Base-by-base conservation (phyloP, 2,797 vertebrate genomes). In the Chloroceryle inda region DNA sequence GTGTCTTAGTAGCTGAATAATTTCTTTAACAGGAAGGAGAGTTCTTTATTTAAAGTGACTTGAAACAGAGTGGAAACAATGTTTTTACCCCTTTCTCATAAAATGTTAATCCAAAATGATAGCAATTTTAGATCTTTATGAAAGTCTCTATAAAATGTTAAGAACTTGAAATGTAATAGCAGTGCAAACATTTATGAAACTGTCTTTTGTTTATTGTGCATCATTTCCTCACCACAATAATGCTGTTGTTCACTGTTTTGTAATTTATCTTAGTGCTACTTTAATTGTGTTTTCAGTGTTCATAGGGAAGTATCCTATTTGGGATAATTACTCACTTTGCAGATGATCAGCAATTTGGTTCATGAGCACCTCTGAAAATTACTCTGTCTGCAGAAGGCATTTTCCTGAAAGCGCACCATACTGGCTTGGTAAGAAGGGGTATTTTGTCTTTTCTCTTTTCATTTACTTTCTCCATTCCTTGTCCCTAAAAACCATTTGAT, bases 251-350 rank as follows among this genome's bases (percentile, higher is more conserved):
- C 44, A 95, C 72, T 85, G 37, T 87, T 95, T 67, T 42, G 64
- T 94, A 97, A 93, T 96, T 94, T 92, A 94, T 82, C 72, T 95
- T 86, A 89, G 80, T 91, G 73, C 76, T 77, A 89, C 86, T 95
- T 94, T 94, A 96, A 97, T 82, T 94, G 94, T 94, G 91, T 94
- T 97, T 97, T 91, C 90, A 79, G 69, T 89, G 80, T 97, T 97
- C 94, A 87, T 59, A 85, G 74, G 87, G 96, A 98, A 97, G 75
- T 64, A 89, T 94, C 79, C 90, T 94, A 92, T 97, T 91, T 94
- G 82, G 42, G 85, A 94, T 98, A 98, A 98, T 97, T 97, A 96
- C 96, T 98, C 87, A 89, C 89, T 96, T 95, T 89, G 85, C 27
- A 96, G 95, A 97, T 26, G 79, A 97, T 97, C 86, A 73, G 97